Base-by-base conservation (phyloP, 2,797 vertebrate species). In the Sebastiscus tertius region DNA sequence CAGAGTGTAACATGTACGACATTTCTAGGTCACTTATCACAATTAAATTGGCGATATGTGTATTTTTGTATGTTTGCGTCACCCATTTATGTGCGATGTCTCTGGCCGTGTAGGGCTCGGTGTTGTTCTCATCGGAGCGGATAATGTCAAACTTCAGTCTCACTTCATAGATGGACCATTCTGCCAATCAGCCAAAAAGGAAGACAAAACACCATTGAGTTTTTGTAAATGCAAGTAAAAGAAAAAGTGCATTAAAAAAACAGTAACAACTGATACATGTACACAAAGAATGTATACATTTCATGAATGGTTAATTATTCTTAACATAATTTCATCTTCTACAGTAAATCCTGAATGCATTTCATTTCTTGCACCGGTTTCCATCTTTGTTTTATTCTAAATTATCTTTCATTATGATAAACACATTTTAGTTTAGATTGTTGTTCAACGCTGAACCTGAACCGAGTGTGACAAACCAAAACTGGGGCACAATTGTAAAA, bases 41-140 rank as follows among this genome's bases (percentile, higher is more conserved):
- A 24, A 20, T 34, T 26, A 26, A 52, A 67, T 7, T 24, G 3
- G 34, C 11, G 11, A 36, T 66, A 22, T 67, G 2, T 49, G 26
- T 58, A 9, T 26, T 31, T 33, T 9, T 27, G 3, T 66, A 24
- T 36, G n/a, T 46, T 63, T 27, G 14, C 1, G 34, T 92, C 82
- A 96, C 96, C 96, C 95, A 96, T 13, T 20, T 55, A n/a, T 79
- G 85, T 42, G 92, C 89, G 8, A 94, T 65, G 10, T 93, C 87
- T 88, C 66, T 86, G 82, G 92, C 95, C 1, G 24, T 77, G 77
- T 88, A 81, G 27, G 6, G 12, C 34, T 90, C 87, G 0, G 79
- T 92, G 69, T 68, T 64, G 14, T 88, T 84, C 11, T 58, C 80
- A 8, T 95, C 85, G 0, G 2, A 2, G 14, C 83, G 36, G 4